These are phyloP conservation scores for Pempheris klunzingeri DNA, from an alignment of 2,797 vertebrate species.

Conservation along the genomic window DNA sequence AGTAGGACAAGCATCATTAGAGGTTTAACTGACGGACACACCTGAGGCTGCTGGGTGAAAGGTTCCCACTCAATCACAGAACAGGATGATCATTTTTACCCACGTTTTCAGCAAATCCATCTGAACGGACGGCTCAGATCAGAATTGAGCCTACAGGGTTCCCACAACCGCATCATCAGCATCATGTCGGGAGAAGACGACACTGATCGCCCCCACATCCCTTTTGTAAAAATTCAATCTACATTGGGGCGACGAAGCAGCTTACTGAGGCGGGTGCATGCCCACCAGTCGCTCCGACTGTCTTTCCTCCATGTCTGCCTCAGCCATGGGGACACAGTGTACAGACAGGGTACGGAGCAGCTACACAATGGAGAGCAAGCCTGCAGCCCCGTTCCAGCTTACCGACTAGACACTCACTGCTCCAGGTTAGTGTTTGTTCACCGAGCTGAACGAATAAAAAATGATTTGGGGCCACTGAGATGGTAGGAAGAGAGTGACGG, in stretches of 20 bases:
- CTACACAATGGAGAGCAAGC: slow-evolving; percentile 72
- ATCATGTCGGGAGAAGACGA: slow-evolving; percentile 4
- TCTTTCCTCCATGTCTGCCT: slow-evolving; percentile 59
- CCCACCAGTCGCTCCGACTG: slow-evolving; percentile 36
- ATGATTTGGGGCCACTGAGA: slow-evolving; percentile 30
- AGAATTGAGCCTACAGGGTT: slow-evolving; percentile 4
- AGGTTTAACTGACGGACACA: slow-evolving; percentile 1
- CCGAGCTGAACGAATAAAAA: slow-evolving; percentile 50
- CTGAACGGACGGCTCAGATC: slow-evolving; percentile 5
- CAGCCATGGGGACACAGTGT: slow-evolving; percentile 72
- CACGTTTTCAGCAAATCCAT: background rate
- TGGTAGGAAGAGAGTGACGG: background rate
- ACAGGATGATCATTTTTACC: background rate
- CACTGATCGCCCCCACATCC: background rate
- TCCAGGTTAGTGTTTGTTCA: slow-evolving; percentile 61
- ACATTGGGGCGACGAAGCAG: slow-evolving; percentile 22
- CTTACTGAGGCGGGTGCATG: slow-evolving; percentile 37
- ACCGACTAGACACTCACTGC: slow-evolving; percentile 46
- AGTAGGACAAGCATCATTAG: background rate
- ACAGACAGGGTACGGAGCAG: slow-evolving; percentile 65
- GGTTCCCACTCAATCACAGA: background rate
- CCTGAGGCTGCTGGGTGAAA: slow-evolving; percentile 15
- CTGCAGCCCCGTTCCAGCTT: slow-evolving; percentile 49
- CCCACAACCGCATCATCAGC: slow-evolving; percentile 5
- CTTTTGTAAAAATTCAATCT: slow-evolving; percentile 16